Base-by-base conservation (phyloP, 2,888 invertebrate genomes). In the Bombylius major region DNA sequence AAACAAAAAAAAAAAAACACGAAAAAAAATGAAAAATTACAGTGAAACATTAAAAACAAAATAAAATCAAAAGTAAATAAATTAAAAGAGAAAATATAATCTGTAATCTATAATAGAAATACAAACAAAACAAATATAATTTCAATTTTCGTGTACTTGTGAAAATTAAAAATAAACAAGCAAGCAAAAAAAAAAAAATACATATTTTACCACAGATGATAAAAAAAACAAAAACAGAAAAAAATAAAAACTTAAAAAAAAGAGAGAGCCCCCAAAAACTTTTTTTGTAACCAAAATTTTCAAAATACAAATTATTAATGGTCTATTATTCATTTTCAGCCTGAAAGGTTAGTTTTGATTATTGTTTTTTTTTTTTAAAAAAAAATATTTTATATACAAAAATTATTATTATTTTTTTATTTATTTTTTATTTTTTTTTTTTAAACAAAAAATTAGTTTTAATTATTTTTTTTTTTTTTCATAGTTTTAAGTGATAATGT, bases 331-430 rank as follows among this genome's bases (percentile, higher is more conserved):
- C 63, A 62, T 63, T 66, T 66, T 69, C 71, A 71, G 67, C 69
- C 67, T 66, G 51, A 66, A 70, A 70, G 70, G 70, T 70, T 70
- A 70, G 70, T 70, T 70, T 61, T 61, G 59, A 59, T 60, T 59
- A 55, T 58, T 46, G 6, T 50, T 50, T 50, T 50, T 50, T 34
- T 36, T 50, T 36, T 39, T n/a, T n/a, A 49, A 34, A 49, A 49
- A 49, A 33, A 14, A 32, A 14, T 49, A 23, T 14, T 49, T n/a
- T 49, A 49, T 14, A 12, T 49, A 34, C 9, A 34, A n/a, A 49
- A 11, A 14, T 49, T n/a, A n/a, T 7, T n/a, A 13, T n/a, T 49
- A 13, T 31, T 32, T 34, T 49, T 4, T 33, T n/a, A 36, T 14
- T 50, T 50, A n/a, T 14, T n/a, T 50, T 14, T 50, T 50, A n/a